Evolutionary conservation across 2,797 vertebrate genomes (phyloP).

Genomic region (Coregonus suidteri): DNA sequence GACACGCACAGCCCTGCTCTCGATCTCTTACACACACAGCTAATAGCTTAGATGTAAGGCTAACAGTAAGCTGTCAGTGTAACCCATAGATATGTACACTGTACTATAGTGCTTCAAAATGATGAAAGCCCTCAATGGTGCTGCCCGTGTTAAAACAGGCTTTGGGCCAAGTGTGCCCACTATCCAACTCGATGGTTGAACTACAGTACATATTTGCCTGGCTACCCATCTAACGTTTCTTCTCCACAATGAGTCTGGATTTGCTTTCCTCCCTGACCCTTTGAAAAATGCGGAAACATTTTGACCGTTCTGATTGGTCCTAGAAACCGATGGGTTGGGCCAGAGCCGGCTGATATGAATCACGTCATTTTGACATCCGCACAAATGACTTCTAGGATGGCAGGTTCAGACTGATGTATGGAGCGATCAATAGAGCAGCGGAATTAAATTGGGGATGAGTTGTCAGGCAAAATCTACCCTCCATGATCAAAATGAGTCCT

Average conservation of each 20-base stretch:
- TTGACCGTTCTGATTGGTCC: neutral
- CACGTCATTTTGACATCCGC: neutral
- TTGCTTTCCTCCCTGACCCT: neutral
- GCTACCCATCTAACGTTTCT: neutral
- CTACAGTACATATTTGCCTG: neutral
- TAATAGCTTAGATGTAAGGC: neutral
- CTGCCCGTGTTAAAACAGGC: neutral
- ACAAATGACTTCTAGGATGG: neutral
- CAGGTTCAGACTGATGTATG: neutral
- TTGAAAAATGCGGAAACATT: neutral
- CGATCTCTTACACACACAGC: neutral
- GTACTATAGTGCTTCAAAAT: neutral
- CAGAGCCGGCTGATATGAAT: neutral
- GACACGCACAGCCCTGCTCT: neutral
- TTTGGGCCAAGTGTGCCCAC: neutral
- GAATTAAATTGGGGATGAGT: neutral
- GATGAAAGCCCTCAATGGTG: neutral
- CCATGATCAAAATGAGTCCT: slow-evolving; percentile 1
- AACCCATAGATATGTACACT: neutral
- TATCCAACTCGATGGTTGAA: neutral
- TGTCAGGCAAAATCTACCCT: neutral
- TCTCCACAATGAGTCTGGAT: neutral
- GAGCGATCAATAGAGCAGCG: neutral
- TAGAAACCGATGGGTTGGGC: neutral
- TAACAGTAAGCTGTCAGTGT: neutral